Evolutionary conservation across 1,140 invertebrate species (phyloP).

Genomic region (Calosoma granatense): DNA sequence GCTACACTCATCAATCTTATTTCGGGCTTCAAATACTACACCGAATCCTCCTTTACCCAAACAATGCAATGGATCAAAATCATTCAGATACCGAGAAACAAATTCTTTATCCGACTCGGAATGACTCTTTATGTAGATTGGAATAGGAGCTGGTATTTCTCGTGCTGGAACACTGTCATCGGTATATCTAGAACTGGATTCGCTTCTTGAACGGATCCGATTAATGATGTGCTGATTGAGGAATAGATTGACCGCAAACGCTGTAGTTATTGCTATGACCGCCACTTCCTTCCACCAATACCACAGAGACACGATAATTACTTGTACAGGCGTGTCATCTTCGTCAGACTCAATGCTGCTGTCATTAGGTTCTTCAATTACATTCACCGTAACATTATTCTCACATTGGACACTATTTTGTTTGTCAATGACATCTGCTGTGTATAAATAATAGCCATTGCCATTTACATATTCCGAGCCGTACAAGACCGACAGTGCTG

Average conservation of each 20-base stretch:
- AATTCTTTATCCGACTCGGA: conserved; percentile 32
- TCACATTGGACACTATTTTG: conserved; percentile 25
- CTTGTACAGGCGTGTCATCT: conserved; percentile 42
- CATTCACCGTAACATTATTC: conserved; percentile 25
- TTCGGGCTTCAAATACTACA: conserved; percentile 90
- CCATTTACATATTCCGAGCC: conserved; percentile 60
- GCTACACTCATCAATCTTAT: conserved; percentile 87
- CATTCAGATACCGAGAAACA: conserved; percentile 66
- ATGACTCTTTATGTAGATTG: conserved; percentile 14
- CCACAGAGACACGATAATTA: conserved; percentile 61
- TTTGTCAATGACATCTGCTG: conserved; percentile 32
- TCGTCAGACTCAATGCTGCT: conserved; percentile 29
- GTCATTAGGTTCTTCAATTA: conserved; percentile 12
- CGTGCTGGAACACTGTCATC: conserved; percentile 31
- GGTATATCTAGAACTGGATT: conserved; percentile 19
- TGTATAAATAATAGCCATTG: conserved; percentile 56
- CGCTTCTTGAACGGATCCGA: neutral
- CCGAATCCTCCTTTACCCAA: conserved; percentile 94
- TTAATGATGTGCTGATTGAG: conserved; percentile 20
- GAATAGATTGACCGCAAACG: conserved; percentile 49
- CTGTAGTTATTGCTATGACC: conserved; percentile 53
- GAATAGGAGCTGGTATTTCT: conserved; percentile 18
- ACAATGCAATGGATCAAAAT: conserved; percentile 76
- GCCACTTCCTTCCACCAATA: conserved; percentile 74
- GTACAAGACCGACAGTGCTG: conserved; percentile 56